Evolutionary conservation across 2,113 vertebrate genomes (phyloP).

Genomic region (Cichladusa arquata): DNA sequence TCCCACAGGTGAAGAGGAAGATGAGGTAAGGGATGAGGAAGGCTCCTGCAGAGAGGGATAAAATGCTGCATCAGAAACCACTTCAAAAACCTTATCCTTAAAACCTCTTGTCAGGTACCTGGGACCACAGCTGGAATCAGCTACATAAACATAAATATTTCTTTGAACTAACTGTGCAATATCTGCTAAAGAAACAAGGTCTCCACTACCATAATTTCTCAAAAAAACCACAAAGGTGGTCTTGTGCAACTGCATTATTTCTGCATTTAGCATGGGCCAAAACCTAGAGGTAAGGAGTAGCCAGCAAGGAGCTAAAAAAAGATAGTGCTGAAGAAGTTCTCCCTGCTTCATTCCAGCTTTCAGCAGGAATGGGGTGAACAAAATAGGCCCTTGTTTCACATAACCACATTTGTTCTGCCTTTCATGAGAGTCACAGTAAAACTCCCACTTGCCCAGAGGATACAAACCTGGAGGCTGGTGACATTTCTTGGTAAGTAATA

Average conservation of each 20-base stretch:
- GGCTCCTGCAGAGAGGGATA: slow-evolving; percentile 72
- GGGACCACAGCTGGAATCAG: neutral
- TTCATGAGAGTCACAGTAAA: neutral
- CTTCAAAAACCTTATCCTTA: neutral
- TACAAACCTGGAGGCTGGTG: neutral
- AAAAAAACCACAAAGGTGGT: neutral
- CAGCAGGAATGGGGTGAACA: neutral
- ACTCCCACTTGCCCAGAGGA: neutral
- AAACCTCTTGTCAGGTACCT: neutral
- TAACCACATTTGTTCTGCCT: slow-evolving; percentile 28
- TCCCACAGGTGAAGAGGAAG: slow-evolving; percentile 87
- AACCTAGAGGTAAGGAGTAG: neutral
- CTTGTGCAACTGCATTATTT: neutral
- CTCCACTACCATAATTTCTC: neutral
- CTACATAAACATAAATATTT: neutral
- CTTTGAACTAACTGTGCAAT: neutral
- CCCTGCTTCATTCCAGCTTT: neutral
- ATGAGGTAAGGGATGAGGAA: slow-evolving; percentile 93
- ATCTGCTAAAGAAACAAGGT: neutral
- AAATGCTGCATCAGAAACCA: neutral
- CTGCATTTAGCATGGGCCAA: neutral
- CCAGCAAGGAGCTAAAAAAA: neutral
- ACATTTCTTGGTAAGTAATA: slow-evolving; percentile 18
- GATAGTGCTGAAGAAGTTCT: neutral
- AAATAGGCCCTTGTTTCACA: slow-evolving; percentile 7